Percentiles rank a stretch among this genome's conserved stretches.
These are phyloP conservation scores for Drosophila quinaria DNA, from an alignment of 2,888 invertebrate species.

Conservation along the genomic window DNA sequence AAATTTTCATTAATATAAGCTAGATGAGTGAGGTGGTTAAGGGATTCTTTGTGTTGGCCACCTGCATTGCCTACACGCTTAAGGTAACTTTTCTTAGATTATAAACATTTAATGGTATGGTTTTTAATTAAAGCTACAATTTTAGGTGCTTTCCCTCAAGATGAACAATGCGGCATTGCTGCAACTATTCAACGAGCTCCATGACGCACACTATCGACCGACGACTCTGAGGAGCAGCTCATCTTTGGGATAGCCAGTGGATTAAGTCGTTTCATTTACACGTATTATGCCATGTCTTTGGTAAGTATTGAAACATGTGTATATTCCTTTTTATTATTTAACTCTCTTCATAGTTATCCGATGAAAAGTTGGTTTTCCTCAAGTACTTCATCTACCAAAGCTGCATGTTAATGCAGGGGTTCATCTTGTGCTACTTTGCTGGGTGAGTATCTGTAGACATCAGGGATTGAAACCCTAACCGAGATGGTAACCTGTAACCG, in stretches of 20 bases:
- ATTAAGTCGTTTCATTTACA: constrained; percentile 47
- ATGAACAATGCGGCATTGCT: constrained; percentile 44
- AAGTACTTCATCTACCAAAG: constrained; percentile 62
- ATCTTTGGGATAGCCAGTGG: constrained; percentile 41
- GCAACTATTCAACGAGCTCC: constrained; percentile 50
- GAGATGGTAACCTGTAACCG: too few relatives aligned
- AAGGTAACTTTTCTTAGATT: constrained; percentile 42
- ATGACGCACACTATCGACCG: constrained; percentile 36
- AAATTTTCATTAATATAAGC: constrained; percentile 56
- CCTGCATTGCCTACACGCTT: constrained; percentile 53
- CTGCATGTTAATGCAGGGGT: constrained; percentile 73
- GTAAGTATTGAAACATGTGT: constrained; percentile 48
- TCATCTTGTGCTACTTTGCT: constrained; percentile 73
- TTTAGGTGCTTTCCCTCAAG: constrained; percentile 44
- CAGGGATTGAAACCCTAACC: too few relatives aligned
- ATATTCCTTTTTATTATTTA: neutral
- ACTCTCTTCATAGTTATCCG: constrained; percentile 47
- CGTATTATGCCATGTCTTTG: constrained; percentile 72
- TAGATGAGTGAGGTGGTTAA: constrained; percentile 71
- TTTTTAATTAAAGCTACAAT: neutral
- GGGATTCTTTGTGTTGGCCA: constrained; percentile 69
- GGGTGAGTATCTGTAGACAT: constrained; percentile 50
- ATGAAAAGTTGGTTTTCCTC: constrained; percentile 43
- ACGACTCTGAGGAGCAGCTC: constrained; percentile 40
- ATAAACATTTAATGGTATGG: too few relatives aligned